A percentile compares a stretch with the other conserved stretches of the same genome.
phyloP scores from a whole-genome alignment of 2,113 vertebrate genomes.

The Boulengeromyrus knoepffleri region DNA sequence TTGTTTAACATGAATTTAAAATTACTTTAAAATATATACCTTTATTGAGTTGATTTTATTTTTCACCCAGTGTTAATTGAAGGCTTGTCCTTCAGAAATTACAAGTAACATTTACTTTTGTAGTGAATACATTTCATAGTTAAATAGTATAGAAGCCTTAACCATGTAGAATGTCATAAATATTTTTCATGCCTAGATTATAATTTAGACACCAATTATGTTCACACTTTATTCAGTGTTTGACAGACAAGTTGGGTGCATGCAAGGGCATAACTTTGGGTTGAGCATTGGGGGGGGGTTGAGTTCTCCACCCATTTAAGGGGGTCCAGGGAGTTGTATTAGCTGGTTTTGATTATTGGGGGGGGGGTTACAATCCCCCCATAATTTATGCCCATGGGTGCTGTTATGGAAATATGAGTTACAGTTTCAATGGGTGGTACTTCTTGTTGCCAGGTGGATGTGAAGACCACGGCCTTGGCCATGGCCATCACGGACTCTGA shows the following conservation, averaged over 20 bases:
- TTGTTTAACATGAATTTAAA: background rate
- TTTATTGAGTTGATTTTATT: background rate
- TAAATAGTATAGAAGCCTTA: background rate
- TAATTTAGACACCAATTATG: background rate
- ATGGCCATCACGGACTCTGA: slow-evolving; percentile 97
- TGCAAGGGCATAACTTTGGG: background rate
- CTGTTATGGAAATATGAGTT: background rate
- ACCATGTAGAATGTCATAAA: background rate
- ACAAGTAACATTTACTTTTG: background rate
- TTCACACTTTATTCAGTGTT: background rate
- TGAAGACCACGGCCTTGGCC: slow-evolving; percentile 86
- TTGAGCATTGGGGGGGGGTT: background rate
- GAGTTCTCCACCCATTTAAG: background rate
- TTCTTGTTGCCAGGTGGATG: slow-evolving; percentile 53
- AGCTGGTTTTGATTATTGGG: background rate
- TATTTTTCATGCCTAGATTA: background rate
- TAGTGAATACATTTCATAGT: background rate
- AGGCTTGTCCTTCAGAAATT: background rate
- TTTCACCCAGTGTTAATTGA: background rate
- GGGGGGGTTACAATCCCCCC: too few species aligned
- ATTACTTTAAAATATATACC: background rate
- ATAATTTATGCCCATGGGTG: too few species aligned
- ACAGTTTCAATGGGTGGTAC: background rate
- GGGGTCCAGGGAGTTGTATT: background rate
- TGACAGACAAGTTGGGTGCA: background rate